Evolutionary conservation across 2,888 invertebrate genomes (phyloP), one percentile per base, ranked within the genome.

Genomic region (Agapostemon virescens): DNA sequence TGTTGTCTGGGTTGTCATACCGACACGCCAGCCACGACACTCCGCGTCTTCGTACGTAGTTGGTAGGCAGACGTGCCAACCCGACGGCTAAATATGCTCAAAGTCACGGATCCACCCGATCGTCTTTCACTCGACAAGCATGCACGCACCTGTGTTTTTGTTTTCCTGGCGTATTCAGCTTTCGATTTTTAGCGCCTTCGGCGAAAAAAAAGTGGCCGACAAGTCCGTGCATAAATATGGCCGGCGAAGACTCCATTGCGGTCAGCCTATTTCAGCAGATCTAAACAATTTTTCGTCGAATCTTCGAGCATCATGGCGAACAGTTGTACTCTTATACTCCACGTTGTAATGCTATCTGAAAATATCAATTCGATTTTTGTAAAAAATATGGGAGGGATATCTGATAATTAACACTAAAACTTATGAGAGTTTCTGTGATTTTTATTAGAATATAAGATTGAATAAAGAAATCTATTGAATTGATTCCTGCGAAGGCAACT

Each of bases 1-100:
- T 85, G 49, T 82, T 78, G 87, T 87, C 86, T 84, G 86, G 85
- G 79, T 86, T 87, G 86, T 90, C 88, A 89, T 88, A 89, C 89
- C 88, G 82, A 88, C 89, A 87, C 88, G 87, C 87, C 85, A 84
- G 83, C 86, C 81, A 77, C 87, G 82, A 86, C 82, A 74, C 80
- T 74, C 68, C 49, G 80, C 69, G 72, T 80, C 73, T 79, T 49
- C 42, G 74, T 77, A 77, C 77, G 83, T 86, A 88, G 83, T 87
- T 90, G 89, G 86, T 86, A 89, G 83, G 85, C 87, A 88, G 88
- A 88, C 86, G 84, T 86, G 89, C 82, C 85, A 81, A 78, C 80
- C 75, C 83, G 84, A 84, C 85, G 84, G 69, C 84, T 89, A 84
- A 88, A 86, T 89, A 85, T 86, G 79, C 82, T 86, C 85, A 68